Base-by-base conservation (phyloP, 2,888 invertebrate genomes). In the Ormyrus thymus region DNA sequence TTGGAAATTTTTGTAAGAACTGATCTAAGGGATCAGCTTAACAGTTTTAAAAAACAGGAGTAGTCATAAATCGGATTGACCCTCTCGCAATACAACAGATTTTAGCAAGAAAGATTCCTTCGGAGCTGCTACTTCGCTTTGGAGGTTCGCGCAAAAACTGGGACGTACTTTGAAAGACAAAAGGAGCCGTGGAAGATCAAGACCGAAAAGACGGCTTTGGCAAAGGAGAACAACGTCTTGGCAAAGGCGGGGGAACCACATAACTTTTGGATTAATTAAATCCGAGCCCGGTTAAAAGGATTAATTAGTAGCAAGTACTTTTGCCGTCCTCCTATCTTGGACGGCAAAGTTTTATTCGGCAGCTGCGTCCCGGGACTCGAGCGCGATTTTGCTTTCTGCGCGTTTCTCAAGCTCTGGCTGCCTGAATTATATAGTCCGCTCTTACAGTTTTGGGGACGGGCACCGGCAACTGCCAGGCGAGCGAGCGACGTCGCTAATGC, bases 211-310 rank as follows among this genome's bases (percentile, higher is more conserved):
- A 11, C 10, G 9, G 48, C 51, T 29, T 29, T 29, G 29, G 29
- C 29, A n/a, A 45, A 45, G 59, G 71, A 15, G 15, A 68, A 50
- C 48, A 46, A n/a, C 46, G 62, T 45, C 62, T 51, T 9, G 61
- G 48, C 7, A 45, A 68, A 11, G 46, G 9, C 13, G 72, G n/a
- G 46, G 50, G 46, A 71, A 87, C 87, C 88, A 85, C 87, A 87
- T 87, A 88, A 88, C 87, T 88, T 88, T 87, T 82, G 84, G 86
- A 87, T 88, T 89, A 89, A 89, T 89, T 89, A 89, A 87, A 88
- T 89, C 88, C 85, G 84, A 86, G 86, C 85, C 84, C 84, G 85
- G 85, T 87, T 88, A 87, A 88, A 87, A 87, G 87, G 87, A 89
- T 89, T 89, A 88, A 89, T 89, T 89, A 88, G 88, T 84, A 87